Conservation (phyloP, 2,888 invertebrate species). For the Agrenia bidenticulata region DNA sequence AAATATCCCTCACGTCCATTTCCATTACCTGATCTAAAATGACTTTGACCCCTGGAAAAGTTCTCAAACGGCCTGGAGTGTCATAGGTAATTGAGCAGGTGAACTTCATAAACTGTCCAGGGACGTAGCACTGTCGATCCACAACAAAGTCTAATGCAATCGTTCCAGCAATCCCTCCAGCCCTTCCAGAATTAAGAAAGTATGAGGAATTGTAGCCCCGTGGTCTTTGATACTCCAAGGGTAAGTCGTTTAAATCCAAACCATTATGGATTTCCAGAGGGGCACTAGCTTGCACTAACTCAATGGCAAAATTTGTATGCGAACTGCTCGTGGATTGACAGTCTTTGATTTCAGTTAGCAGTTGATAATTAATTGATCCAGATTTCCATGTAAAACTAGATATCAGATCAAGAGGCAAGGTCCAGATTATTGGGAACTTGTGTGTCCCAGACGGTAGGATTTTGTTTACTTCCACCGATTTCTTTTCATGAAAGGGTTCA, state of each 20-base stretch:
- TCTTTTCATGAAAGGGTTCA: neutral
- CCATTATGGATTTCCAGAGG: neutral
- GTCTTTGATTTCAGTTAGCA: neutral
- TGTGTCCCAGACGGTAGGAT: neutral
- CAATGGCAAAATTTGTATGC: neutral
- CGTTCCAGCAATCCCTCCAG: neutral
- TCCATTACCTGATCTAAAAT: neutral
- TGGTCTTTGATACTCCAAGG: neutral
- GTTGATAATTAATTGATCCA: neutral
- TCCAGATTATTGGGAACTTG: neutral
- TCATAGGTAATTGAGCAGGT: neutral
- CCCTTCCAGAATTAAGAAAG: neutral
- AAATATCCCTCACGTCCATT: neutral
- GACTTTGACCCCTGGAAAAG: neutral
- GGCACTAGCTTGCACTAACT: no score
- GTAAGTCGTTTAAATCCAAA: neutral
- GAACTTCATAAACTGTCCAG: neutral
- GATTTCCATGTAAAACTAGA: neutral
- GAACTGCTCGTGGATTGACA: neutral
- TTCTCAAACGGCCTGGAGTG: neutral
- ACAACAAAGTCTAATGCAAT: neutral
- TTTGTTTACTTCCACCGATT: neutral
- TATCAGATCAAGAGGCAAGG: neutral
- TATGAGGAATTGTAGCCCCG: neutral
- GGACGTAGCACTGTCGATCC: neutral